Conservation (phyloP, 2,888 invertebrate species). For the Tiliacea aurago region DNA sequence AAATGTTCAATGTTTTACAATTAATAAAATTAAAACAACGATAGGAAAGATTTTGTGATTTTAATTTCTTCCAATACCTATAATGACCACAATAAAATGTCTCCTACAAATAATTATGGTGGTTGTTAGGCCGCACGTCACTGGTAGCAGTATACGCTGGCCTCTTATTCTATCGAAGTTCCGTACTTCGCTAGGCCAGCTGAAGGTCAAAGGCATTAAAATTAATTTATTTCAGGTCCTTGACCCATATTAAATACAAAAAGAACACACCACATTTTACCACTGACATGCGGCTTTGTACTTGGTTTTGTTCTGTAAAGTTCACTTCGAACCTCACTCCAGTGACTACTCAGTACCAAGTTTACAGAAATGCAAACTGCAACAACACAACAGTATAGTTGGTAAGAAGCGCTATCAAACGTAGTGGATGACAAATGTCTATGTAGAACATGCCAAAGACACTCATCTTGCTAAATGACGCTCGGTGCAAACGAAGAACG, state of each 20-base stretch:
- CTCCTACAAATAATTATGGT: neutral
- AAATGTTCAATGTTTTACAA: no score
- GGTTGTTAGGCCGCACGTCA: no score
- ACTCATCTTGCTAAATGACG: neutral
- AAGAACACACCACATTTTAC: no score
- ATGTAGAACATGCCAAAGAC: neutral
- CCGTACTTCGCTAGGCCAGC: neutral
- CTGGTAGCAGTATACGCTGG: neutral
- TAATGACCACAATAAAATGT: no score
- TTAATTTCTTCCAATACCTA: no score
- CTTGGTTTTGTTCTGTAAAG: neutral
- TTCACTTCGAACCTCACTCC: neutral
- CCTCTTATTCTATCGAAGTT: neutral
- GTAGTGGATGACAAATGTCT: conserved; percentile 2
- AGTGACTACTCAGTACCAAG: neutral
- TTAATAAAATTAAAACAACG: no score
- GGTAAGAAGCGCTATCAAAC: neutral
- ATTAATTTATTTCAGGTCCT: no score
- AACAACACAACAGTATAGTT: neutral
- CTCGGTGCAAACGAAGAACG: neutral
- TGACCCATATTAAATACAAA: no score
- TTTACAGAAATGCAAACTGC: neutral
- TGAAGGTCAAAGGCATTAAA: no score
- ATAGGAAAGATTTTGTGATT: no score
- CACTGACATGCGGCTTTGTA: neutral